Percentiles rank a stretch among this genome's conserved stretches.
Conservation (phyloP, 2,888 invertebrate species). For the Rapana venosa region DNA sequence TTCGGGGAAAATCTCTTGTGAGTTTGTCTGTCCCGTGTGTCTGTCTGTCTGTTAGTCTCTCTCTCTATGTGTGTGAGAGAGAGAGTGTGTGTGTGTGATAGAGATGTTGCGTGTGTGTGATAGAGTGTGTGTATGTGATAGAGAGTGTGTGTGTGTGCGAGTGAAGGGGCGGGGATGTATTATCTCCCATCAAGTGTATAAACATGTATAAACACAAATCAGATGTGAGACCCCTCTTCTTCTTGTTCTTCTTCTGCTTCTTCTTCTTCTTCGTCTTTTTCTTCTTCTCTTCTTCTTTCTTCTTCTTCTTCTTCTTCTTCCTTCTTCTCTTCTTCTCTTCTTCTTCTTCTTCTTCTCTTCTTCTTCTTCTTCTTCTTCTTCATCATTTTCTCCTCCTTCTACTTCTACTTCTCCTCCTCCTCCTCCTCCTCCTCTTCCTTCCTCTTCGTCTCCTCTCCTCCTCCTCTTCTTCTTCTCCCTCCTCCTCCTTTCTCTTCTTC, state of each 20-base stretch:
- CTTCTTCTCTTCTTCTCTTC: too few species aligned
- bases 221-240: too few species aligned
- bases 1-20: background rate
- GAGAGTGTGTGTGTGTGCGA: background rate
- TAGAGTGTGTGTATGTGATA: too few species aligned
- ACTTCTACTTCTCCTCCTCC: background rate
- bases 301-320: background rate
- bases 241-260: background rate
- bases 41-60: background rate
- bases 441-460: background rate
- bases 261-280: constrained; percentile 5
- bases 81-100: background rate
- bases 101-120: background rate
- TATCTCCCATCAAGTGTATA: too few species aligned
- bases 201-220: too few species aligned
- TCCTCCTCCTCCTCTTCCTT: too few species aligned
- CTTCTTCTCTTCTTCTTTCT: background rate
- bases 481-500: background rate
- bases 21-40: background rate
- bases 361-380: background rate
- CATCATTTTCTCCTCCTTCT: too few species aligned
- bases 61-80: background rate
- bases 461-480: background rate
- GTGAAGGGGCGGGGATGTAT: background rate
- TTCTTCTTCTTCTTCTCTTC: background rate